These are phyloP conservation scores for Sebastes vulpes DNA, from an alignment of 2,797 vertebrate species.

Conservation along the genomic window DNA sequence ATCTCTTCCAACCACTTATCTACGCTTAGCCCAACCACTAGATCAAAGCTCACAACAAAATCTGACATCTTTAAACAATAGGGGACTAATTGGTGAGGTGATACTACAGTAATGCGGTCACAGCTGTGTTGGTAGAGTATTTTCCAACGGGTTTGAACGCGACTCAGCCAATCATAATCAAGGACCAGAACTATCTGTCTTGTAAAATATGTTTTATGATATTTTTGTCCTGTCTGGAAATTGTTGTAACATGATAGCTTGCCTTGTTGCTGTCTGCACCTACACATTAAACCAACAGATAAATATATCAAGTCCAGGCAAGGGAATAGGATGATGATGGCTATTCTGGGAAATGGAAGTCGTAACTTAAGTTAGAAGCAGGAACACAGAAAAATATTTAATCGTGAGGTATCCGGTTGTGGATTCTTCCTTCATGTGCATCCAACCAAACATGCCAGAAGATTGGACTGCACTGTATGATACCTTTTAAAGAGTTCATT, in stretches of 20 bases:
- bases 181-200: not conserved
- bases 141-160: not conserved
- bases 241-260: slow-evolving; percentile 15
- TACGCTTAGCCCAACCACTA: no score
- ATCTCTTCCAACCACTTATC: no score
- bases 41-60: no score
- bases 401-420: not conserved
- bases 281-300: slow-evolving; percentile 6
- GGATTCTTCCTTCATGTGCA: not conserved
- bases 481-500: not conserved
- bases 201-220: slow-evolving; percentile 20
- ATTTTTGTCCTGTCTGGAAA: slow-evolving; percentile 13
- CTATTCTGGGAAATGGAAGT: not conserved
- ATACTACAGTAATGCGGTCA: no score
- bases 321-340: slow-evolving; percentile 23
- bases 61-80: no score
- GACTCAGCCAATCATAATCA: not conserved
- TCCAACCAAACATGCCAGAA: not conserved
- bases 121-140: not conserved
- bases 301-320: not conserved
- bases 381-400: not conserved
- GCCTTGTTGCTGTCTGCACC: not conserved
- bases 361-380: not conserved
- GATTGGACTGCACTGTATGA: not conserved
- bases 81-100: no score